Conservation (phyloP, 92 coral and sea anemone genomes). For the Heliopora coerulea region DNA sequence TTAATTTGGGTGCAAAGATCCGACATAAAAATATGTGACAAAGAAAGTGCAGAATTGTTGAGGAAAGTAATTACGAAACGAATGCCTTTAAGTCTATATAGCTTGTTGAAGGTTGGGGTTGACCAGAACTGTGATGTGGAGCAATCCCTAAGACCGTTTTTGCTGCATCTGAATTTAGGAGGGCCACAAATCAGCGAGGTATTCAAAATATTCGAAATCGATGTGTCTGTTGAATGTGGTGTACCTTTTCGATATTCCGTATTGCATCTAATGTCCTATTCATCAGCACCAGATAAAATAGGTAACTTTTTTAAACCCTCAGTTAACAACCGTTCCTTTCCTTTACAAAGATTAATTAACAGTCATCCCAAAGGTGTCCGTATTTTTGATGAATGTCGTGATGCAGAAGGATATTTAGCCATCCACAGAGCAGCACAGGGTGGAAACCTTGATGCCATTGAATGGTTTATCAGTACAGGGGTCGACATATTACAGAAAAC, state of each 20-base stretch:
- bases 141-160: too few relatives aligned
- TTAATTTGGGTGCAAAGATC: neutral
- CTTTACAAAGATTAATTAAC: slow-evolving; percentile 22
- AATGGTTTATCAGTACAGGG: slow-evolving; percentile 50
- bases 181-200: slow-evolving; percentile 9
- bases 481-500: slow-evolving; percentile 41
- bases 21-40: slow-evolving; percentile 12
- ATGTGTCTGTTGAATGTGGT: slow-evolving; percentile 54
- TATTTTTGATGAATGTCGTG: slow-evolving; percentile 60
- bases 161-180: neutral
- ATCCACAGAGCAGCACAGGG: slow-evolving; percentile 81
- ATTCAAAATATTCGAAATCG: slow-evolving; percentile 39
- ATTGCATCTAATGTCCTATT: slow-evolving; percentile 59
- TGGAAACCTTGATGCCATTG: slow-evolving; percentile 52
- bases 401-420: slow-evolving; percentile 65
- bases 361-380: slow-evolving; percentile 31
- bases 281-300: neutral
- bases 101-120: slow-evolving; percentile 17
- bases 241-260: slow-evolving; percentile 54
- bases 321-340: slow-evolving; percentile 5
- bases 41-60: neutral
- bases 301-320: slow-evolving; percentile 38
- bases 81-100: slow-evolving; percentile 17
- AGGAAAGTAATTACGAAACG: neutral
- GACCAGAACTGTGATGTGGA: slow-evolving; percentile 10